phyloP scores from a whole-genome alignment of 2,113 vertebrate species.

The Clarias gariepinus region DNA sequence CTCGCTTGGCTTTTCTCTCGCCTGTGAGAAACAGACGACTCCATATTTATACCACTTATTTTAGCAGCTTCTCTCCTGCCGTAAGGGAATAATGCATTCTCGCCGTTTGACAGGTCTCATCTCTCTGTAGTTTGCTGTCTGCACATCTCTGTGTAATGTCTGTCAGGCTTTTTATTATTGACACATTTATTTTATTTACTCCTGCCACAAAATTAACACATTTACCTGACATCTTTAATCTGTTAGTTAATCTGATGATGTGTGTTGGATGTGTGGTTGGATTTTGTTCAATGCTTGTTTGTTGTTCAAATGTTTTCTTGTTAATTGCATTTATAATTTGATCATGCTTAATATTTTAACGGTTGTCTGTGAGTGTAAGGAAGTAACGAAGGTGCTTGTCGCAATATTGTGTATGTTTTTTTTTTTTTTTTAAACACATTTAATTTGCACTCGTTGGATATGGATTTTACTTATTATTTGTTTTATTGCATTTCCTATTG shows the following conservation, averaged over 20 bases:
- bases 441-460: neutral
- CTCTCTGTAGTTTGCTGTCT: conserved; percentile 9
- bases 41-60: neutral
- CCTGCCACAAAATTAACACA: neutral
- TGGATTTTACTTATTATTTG: conserved; percentile 12
- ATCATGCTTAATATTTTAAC: conserved; percentile 12
- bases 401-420: neutral
- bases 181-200: neutral
- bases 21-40: conserved; percentile 19
- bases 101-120: conserved; percentile 18
- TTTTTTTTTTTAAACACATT: neutral
- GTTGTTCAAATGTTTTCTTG: conserved; percentile 24
- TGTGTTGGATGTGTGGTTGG: conserved; percentile 1
- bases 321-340: conserved; percentile 10
- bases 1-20: neutral
- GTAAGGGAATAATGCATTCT: conserved; percentile 11
- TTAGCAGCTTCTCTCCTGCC: neutral
- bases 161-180: neutral
- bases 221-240: conserved; percentile 23
- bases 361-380: conserved; percentile 10
- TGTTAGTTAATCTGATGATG: conserved; percentile 8
- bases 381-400: conserved; percentile 9
- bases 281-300: conserved; percentile 22
- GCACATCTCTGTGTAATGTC: conserved; percentile 13
- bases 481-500: conserved; percentile 2